Percentiles rank a stretch among this genome's conserved stretches.
Conservation (phyloP, 2,888 invertebrate species). For the Brachynemurus nebulosus region DNA sequence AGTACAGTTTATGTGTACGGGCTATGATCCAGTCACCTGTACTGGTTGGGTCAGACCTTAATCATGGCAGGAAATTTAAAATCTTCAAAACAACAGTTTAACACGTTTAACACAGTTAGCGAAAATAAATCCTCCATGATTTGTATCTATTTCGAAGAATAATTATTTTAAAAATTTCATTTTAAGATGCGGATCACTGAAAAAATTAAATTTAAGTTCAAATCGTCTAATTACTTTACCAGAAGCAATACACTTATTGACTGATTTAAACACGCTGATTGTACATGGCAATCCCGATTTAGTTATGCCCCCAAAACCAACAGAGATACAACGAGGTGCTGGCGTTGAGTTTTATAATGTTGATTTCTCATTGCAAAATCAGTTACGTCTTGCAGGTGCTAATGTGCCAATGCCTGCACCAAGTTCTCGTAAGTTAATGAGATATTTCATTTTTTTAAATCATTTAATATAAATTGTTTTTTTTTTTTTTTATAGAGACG, state of each 20-base stretch:
- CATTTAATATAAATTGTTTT: background rate
- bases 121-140: no score
- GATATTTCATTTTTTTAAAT: background rate
- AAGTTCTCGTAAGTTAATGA: slow-evolving; percentile 42
- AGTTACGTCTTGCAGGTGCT: slow-evolving; percentile 83
- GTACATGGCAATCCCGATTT: slow-evolving; percentile 87
- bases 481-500: slow-evolving; percentile 32
- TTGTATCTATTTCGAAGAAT: no score
- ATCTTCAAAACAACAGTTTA: no score
- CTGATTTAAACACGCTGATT: slow-evolving; percentile 79
- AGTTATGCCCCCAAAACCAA: slow-evolving; percentile 95
- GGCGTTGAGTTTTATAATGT: slow-evolving; percentile 94
- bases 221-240: slow-evolving; percentile 93
- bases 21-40: no score
- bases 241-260: slow-evolving; percentile 90
- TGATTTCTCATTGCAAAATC: slow-evolving; percentile 94
- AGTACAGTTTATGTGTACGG: no score
- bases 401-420: slow-evolving; percentile 60
- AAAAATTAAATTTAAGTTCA: slow-evolving; percentile 82
- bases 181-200: slow-evolving; percentile 78
- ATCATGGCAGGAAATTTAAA: no score
- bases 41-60: no score
- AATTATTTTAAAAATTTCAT: no score
- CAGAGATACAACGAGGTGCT: slow-evolving; percentile 59
- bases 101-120: no score